Conservation (phyloP, 1,140 invertebrate species). For the Cephus cinctus region DNA sequence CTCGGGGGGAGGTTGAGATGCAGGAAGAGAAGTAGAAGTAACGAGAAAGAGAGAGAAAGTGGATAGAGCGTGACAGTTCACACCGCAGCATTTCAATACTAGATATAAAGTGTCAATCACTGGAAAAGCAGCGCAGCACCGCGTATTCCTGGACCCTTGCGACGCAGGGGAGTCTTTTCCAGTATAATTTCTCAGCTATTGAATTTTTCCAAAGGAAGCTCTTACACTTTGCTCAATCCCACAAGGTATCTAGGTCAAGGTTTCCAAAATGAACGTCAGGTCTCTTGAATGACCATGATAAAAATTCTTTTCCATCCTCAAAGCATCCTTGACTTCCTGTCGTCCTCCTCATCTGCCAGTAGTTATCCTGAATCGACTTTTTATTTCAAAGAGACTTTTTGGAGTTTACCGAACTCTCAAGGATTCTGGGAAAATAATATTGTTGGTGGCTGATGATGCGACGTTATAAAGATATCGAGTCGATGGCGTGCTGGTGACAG, state of each 20-base stretch:
- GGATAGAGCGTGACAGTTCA: constrained; percentile 29
- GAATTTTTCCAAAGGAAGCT: constrained; percentile 20
- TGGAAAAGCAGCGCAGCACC: constrained; percentile 25
- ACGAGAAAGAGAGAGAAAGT: too few species aligned
- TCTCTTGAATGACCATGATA: neutral
- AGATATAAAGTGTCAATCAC: constrained; percentile 53
- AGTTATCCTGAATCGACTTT: too few species aligned
- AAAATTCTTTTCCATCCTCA: too few species aligned
- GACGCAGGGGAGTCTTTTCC: constrained; percentile 29
- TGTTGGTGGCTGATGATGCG: constrained; percentile 25
- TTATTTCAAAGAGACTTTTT: too few species aligned
- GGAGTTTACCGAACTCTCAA: too few species aligned
- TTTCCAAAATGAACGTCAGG: neutral
- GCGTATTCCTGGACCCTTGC: neutral
- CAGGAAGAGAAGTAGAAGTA: too few species aligned
- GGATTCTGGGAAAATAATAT: constrained; percentile 34
- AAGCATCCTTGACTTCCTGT: too few species aligned
- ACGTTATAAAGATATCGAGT: constrained; percentile 43
- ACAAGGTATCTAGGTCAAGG: constrained; percentile 28
- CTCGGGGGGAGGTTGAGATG: constrained; percentile 31
- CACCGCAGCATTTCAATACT: constrained; percentile 37
- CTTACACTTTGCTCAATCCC: neutral
- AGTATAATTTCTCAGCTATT: constrained; percentile 37
- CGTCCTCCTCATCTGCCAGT: too few species aligned
- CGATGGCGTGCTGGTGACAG: constrained; percentile 39